phyloP scores from a whole-genome alignment of 2,113 vertebrate genomes.

The zebrafish (Danio rerio) region GRCz12tu NC_133191.1:16398501-16399000 shows the following conservation, averaged over 20 bases:
- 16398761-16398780: not conserved
- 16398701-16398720: too few relatives aligned
- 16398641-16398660: too few relatives aligned
- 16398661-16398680: too few relatives aligned
- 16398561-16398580: too few relatives aligned
- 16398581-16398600: too few relatives aligned
- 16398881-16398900: conserved; percentile 22
- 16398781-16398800: not conserved
- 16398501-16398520: too few relatives aligned
- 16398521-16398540: too few relatives aligned
- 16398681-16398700: too few relatives aligned
- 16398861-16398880: conserved; percentile 39
- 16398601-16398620: too few relatives aligned
- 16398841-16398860: conserved; percentile 49
- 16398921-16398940: conserved; percentile 37
- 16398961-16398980: conserved; percentile 23
- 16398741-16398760: not conserved
- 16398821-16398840: not conserved
- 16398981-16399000: not conserved
- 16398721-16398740: too few relatives aligned
- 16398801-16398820: not conserved
- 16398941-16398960: conserved; percentile 8
- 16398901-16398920: conserved; percentile 1
- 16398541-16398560: too few relatives aligned
- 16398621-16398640: too few relatives aligned